These are phyloP conservation scores for Clarias pachynema DNA, from an alignment of 2,797 vertebrate species.

Conservation along the genomic window DNA sequence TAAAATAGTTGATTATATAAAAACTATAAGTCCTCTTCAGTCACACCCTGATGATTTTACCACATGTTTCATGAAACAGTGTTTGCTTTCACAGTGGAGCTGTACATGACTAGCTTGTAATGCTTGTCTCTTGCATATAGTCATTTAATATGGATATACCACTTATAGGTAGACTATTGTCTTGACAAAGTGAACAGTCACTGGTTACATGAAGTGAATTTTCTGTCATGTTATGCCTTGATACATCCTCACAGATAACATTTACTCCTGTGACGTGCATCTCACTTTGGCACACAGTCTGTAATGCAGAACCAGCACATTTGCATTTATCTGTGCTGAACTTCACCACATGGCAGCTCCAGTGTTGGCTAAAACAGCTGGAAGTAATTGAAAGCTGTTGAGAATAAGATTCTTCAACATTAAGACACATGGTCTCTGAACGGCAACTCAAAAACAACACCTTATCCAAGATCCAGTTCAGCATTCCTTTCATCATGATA, in stretches of 20 bases:
- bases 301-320: slow-evolving; percentile 52
- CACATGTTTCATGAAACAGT: not conserved
- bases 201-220: not conserved
- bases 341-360: slow-evolving; percentile 33
- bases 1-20: not conserved
- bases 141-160: not conserved
- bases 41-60: slow-evolving; percentile 1
- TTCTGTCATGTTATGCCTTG: not conserved
- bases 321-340: slow-evolving; percentile 36
- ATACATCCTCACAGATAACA: not conserved
- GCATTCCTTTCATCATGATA: slow-evolving; percentile 65
- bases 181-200: not conserved
- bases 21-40: not conserved
- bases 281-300: slow-evolving; percentile 56
- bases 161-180: not conserved
- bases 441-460: slow-evolving; percentile 42
- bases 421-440: slow-evolving; percentile 20
- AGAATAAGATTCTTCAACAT: slow-evolving; percentile 34
- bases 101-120: not conserved
- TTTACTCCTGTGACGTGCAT: not conserved
- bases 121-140: not conserved
- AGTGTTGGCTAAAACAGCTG: slow-evolving; percentile 14
- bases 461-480: slow-evolving; percentile 61
- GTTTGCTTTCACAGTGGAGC: not conserved
- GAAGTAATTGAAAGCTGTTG: slow-evolving; percentile 32